A percentile compares a stretch with the other conserved stretches of the same genome.
Conservation (phyloP, 2,113 vertebrate species). For the Camelus bactrianus region DNA sequence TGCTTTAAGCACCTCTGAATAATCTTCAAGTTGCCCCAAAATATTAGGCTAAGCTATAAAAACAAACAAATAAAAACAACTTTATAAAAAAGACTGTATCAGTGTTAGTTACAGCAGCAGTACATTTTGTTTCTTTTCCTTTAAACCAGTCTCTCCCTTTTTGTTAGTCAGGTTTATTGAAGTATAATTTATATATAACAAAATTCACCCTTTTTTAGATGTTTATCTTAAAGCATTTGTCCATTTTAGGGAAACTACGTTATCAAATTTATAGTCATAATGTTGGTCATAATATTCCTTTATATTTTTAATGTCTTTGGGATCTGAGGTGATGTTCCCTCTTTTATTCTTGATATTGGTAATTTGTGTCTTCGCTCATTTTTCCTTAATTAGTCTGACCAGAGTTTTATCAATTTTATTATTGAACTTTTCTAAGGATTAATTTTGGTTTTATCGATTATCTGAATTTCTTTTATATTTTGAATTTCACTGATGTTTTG, state of each 20-base stretch:
- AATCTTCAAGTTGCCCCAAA: neutral
- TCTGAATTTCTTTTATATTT: slow-evolving; percentile 3
- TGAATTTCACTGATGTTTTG: neutral
- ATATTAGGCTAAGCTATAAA: neutral
- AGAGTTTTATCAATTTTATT: neutral
- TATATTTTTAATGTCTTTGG: neutral
- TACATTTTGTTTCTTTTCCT: neutral
- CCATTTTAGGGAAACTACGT: neutral
- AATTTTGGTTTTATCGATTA: neutral
- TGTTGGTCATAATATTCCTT: neutral
- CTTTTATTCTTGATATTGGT: neutral
- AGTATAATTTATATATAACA: neutral
- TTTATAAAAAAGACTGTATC: neutral
- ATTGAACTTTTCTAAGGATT: neutral
- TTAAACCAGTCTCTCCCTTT: neutral
- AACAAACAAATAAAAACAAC: neutral
- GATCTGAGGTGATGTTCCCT: neutral
- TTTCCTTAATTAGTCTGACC: neutral
- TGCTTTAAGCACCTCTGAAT: neutral
- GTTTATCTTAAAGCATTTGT: neutral
- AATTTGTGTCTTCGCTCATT: neutral
- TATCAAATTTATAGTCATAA: neutral
- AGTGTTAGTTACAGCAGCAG: neutral
- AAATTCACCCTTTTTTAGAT: neutral
- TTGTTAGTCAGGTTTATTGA: neutral